Evolutionary conservation across 2,797 vertebrate species (phyloP).

Genomic region (Micrastur ruficollis): DNA sequence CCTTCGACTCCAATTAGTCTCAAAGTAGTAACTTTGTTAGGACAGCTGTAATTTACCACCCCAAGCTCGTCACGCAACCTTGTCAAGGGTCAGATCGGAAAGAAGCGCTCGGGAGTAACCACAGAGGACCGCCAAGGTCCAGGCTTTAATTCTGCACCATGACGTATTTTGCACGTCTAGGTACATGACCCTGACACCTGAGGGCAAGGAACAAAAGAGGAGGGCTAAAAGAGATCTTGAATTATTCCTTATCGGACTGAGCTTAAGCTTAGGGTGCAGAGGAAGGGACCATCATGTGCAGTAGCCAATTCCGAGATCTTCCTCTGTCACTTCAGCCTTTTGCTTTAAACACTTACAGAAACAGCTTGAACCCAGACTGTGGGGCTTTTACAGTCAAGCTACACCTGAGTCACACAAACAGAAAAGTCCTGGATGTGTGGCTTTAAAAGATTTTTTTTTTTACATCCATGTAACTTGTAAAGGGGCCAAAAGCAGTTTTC

Average conservation of each 20-base stretch:
- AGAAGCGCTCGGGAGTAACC: rapidly evolving
- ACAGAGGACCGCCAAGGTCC: rapidly evolving
- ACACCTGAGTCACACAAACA: neutral
- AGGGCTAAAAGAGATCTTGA: neutral
- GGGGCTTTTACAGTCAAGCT: neutral
- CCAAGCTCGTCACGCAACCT: neutral
- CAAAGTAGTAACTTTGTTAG: neutral
- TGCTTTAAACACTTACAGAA: neutral
- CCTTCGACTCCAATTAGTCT: neutral
- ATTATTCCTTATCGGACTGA: neutral
- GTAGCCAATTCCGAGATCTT: neutral
- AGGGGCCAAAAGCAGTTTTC: neutral
- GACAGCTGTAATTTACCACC: neutral
- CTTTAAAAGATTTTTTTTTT: neutral
- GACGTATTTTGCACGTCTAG: rapidly evolving
- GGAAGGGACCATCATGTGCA: rapidly evolving
- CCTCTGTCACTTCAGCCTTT: neutral
- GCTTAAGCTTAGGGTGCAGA: neutral
- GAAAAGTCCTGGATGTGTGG: neutral
- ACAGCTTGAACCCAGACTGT: neutral
- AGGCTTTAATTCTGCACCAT: neutral
- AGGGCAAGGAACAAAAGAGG: neutral
- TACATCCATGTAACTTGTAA: neutral
- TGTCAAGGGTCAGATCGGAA: neutral
- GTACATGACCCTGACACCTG: neutral